A percentile compares a stretch with the other conserved stretches of the same genome.
These are phyloP conservation scores for Phoxinus phoxinus DNA, from an alignment of 2,113 vertebrate species.

Conservation along the genomic window DNA sequence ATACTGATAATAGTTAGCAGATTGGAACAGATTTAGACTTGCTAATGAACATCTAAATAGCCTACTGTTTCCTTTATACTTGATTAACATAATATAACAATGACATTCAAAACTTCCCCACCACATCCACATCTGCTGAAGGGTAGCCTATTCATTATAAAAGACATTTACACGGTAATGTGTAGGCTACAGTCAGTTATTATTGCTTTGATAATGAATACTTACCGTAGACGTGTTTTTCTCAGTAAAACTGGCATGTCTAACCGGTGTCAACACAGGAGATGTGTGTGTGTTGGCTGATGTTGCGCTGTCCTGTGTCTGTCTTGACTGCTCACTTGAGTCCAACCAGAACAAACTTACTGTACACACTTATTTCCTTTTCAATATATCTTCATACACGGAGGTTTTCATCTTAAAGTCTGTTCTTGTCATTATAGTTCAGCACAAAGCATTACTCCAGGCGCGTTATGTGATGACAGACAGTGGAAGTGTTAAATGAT, in stretches of 20 bases:
- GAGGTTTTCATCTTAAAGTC: background rate
- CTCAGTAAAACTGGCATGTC: background rate
- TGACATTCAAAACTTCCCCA: background rate
- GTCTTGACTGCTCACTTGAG: conserved; percentile 20
- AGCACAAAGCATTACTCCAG: background rate
- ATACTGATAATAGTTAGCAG: background rate
- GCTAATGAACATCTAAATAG: background rate
- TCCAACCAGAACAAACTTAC: conserved; percentile 16
- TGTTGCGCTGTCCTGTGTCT: background rate
- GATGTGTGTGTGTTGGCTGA: background rate
- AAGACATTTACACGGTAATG: background rate
- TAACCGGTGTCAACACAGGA: background rate
- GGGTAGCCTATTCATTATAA: background rate
- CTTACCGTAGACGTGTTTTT: background rate
- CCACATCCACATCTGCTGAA: background rate
- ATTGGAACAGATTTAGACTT: background rate
- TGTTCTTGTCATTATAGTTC: background rate
- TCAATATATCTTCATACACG: background rate
- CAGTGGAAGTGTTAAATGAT: background rate
- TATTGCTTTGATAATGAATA: background rate
- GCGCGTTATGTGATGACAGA: background rate
- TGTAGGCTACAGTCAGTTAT: background rate
- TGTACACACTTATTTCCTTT: background rate
- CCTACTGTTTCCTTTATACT: background rate
- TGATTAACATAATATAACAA: background rate